phyloP scores from a whole-genome alignment of 2,797 vertebrate genomes.

The Paramormyrops hopkinsi region DNA sequence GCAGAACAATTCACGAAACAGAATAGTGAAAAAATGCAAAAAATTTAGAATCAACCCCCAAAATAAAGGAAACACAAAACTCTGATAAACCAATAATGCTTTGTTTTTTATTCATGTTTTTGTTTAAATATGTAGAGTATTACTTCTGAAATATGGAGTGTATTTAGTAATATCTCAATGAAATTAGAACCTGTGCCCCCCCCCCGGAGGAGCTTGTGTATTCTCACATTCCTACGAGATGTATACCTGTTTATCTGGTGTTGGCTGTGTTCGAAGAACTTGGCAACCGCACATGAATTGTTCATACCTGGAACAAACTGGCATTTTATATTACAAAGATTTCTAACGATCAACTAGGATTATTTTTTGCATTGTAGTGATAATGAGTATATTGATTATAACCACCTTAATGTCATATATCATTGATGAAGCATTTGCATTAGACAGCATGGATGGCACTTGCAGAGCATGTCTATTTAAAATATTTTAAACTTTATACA shows the following conservation, averaged over 20 bases:
- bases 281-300: neutral
- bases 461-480: neutral
- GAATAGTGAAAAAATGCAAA: neutral
- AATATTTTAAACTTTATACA: neutral
- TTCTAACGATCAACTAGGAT: neutral
- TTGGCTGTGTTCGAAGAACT: neutral
- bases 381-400: neutral
- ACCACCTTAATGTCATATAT: neutral
- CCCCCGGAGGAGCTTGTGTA: neutral
- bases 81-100: neutral
- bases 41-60: neutral
- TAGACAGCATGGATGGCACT: neutral
- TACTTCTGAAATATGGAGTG: neutral
- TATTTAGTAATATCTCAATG: neutral
- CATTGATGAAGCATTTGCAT: neutral
- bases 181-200: neutral
- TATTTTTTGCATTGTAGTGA: neutral
- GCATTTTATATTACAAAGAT: neutral
- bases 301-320: neutral
- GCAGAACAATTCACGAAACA: neutral
- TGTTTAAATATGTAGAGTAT: neutral
- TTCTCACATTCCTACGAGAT: neutral
- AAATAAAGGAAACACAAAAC: neutral
- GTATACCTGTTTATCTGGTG: neutral
- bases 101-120: neutral